Percentiles rank a stretch among this genome's conserved stretches.
Evolutionary conservation across 2,888 invertebrate species (phyloP).

Genomic region (Ceratothoa steindachneri): DNA sequence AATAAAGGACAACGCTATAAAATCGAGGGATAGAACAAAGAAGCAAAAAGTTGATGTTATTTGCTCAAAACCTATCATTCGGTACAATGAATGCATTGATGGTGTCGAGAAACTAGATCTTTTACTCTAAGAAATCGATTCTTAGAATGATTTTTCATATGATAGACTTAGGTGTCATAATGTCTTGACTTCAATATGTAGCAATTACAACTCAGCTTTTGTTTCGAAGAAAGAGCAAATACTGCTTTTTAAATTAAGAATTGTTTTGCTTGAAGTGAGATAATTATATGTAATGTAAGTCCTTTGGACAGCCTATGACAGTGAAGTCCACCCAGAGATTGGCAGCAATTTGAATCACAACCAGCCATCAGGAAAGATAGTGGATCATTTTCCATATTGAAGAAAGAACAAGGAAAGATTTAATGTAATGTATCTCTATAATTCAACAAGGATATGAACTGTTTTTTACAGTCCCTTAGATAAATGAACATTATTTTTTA

Average conservation of each 20-base stretch:
- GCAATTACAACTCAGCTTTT: not conserved
- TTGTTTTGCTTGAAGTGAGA: too few species aligned
- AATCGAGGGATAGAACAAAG: not conserved
- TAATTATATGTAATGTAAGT: too few species aligned
- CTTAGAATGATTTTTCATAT: not conserved
- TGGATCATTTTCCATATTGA: too few species aligned
- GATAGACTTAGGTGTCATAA: not conserved
- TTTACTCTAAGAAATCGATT: not conserved
- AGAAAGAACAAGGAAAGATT: too few species aligned
- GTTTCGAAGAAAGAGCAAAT: not conserved
- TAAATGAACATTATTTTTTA: too few species aligned
- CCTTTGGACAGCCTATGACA: too few species aligned
- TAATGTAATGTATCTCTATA: too few species aligned
- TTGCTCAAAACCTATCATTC: not conserved
- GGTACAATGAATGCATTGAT: not conserved
- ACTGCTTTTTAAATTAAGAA: not conserved
- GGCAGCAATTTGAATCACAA: too few species aligned
- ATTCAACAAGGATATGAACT: too few species aligned
- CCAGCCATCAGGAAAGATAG: too few species aligned
- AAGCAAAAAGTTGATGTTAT: not conserved
- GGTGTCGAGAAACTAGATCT: not conserved
- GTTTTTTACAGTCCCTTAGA: too few species aligned
- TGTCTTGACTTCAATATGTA: not conserved
- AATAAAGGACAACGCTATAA: not conserved
- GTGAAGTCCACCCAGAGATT: too few species aligned